phyloP scores from a whole-genome alignment of 2,113 vertebrate species.

The Verasper variegatus region DNA sequence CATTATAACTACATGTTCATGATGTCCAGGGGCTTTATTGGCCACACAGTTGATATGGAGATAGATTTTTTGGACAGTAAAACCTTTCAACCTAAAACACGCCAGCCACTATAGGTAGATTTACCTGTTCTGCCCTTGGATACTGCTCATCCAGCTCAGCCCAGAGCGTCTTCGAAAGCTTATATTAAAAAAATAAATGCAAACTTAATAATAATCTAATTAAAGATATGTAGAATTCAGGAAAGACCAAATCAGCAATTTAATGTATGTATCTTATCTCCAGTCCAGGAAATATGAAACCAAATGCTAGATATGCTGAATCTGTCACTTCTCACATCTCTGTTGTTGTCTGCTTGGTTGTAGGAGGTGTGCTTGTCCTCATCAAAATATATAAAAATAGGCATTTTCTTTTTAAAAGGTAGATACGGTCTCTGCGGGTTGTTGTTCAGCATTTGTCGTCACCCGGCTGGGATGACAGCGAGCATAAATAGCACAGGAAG shows the following conservation, averaged over 20 bases:
- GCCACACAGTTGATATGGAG: slow-evolving; percentile 39
- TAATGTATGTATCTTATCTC: slow-evolving; percentile 50
- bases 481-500: slow-evolving; percentile 67
- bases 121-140: slow-evolving; percentile 1
- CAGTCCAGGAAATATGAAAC: slow-evolving; percentile 45
- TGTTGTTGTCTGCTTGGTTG: slow-evolving; percentile 55
- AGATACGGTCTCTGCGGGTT: slow-evolving; percentile 67
- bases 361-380: slow-evolving; percentile 83
- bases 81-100: slow-evolving; percentile 40
- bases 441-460: slow-evolving; percentile 64
- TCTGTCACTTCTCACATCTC: slow-evolving; percentile 45
- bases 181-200: slow-evolving; percentile 50
- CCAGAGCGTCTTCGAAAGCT: slow-evolving; percentile 38
- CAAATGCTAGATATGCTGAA: slow-evolving; percentile 62
- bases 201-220: slow-evolving; percentile 39
- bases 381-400: slow-evolving; percentile 84
- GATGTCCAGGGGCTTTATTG: slow-evolving; percentile 15
- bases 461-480: slow-evolving; percentile 56
- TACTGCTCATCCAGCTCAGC: slow-evolving; percentile 41
- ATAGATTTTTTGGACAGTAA: not conserved
- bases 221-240: slow-evolving; percentile 41
- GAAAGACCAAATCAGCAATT: slow-evolving; percentile 17
- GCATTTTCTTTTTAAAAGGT: slow-evolving; percentile 78
- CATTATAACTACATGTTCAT: slow-evolving; percentile 24
- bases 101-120: slow-evolving; percentile 23